A percentile compares a stretch with the other conserved stretches of the same genome.
Evolutionary conservation across 1,140 invertebrate species (phyloP).

Genomic region (Vollenhovia emeryi): DNA sequence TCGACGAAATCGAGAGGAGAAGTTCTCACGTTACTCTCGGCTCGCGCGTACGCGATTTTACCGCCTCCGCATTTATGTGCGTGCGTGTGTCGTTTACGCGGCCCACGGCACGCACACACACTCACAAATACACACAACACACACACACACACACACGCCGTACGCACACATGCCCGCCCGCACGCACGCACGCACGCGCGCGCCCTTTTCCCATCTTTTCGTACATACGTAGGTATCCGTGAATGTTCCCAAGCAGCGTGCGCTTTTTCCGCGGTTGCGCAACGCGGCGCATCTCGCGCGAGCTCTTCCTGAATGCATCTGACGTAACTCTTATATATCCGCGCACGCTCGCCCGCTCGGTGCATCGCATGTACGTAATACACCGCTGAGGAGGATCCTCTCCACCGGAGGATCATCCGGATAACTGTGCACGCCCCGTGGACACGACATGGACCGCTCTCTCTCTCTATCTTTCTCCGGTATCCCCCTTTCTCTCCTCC

Average conservation of each 20-base stretch:
- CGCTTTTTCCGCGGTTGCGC: constrained; percentile 49
- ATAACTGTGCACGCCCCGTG: constrained; percentile 56
- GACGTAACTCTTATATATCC: constrained; percentile 53
- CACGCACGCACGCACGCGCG: no score
- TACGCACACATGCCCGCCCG: neutral
- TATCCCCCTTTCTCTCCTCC: neutral
- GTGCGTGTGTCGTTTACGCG: constrained; percentile 18
- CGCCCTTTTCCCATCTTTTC: constrained; percentile 14
- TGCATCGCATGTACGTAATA: constrained; percentile 34
- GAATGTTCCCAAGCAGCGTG: constrained; percentile 36
- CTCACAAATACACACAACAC: neutral
- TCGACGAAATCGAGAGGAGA: constrained; percentile 57
- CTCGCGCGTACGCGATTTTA: constrained; percentile 7
- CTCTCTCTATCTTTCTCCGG: neutral
- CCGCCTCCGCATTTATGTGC: constrained; percentile 31
- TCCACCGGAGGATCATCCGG: constrained; percentile 40
- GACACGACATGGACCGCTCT: constrained; percentile 25
- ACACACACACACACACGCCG: no score
- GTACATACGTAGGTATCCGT: neutral
- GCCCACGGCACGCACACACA: constrained; percentile 3
- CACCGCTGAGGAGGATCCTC: constrained; percentile 25
- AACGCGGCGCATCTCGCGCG: constrained; percentile 43
- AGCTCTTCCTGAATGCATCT: constrained; percentile 55
- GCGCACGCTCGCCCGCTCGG: neutral
- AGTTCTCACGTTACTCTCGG: constrained; percentile 46